These are phyloP conservation scores for Tenodera sinensis DNA, from an alignment of 2,888 invertebrate species.

Conservation along the genomic window DNA sequence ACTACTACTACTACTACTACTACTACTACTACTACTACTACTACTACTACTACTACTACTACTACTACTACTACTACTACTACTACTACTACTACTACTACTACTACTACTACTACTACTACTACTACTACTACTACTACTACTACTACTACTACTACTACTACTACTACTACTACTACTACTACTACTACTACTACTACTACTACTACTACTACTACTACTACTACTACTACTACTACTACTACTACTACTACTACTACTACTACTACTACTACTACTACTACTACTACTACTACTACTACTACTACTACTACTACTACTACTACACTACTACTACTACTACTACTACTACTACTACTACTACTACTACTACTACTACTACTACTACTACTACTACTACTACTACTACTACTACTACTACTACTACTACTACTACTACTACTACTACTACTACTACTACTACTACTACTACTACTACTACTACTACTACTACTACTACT, in stretches of 20 bases:
- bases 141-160: too few species aligned
- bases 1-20: too few species aligned
- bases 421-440: background rate
- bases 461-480: background rate
- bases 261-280: background rate
- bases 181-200: background rate
- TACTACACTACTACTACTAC: background rate
- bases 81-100: too few species aligned
- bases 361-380: conserved; percentile 7
- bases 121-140: background rate
- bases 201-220: background rate
- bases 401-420: background rate
- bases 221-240: conserved; percentile 3
- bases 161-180: too few species aligned
- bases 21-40: too few species aligned
- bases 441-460: background rate
- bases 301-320: background rate
- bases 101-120: too few species aligned
- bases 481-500: background rate
- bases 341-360: conserved; percentile 2
- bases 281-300: background rate
- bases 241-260: background rate
- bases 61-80: too few species aligned
- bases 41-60: too few species aligned
- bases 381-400: background rate